These are phyloP conservation scores for Aplodontia rufa DNA, from an alignment of 2,113 vertebrate genomes.

Conservation along the genomic window DNA sequence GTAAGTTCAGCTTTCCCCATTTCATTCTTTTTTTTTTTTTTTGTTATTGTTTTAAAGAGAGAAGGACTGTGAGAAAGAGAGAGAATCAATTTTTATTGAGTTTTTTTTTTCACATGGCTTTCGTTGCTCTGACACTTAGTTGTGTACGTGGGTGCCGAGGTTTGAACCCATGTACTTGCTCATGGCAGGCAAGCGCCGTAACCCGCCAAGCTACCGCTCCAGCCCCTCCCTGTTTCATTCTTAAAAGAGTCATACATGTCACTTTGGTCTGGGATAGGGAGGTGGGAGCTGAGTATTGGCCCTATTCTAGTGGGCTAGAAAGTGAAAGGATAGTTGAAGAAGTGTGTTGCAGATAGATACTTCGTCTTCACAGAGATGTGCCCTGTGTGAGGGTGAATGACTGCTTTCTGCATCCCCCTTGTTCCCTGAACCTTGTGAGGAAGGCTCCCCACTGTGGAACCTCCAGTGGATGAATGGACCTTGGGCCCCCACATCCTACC, in stretches of 20 bases:
- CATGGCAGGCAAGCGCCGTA: too few species aligned
- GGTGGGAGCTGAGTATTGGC: not conserved
- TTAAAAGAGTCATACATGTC: not conserved
- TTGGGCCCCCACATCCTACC: not conserved
- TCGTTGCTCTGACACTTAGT: too few species aligned
- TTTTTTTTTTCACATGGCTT: too few species aligned
- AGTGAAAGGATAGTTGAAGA: not conserved
- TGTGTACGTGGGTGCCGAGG: too few species aligned
- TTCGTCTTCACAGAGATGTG: not conserved
- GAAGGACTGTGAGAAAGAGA: too few species aligned
- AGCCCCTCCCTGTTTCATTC: not conserved
- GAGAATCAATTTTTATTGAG: too few species aligned
- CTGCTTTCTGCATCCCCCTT: not conserved
- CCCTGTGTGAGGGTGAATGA: not conserved
- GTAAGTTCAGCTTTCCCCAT: slow-evolving; percentile 86
- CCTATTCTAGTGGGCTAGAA: not conserved
- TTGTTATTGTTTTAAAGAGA: too few species aligned
- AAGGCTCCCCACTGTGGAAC: not conserved
- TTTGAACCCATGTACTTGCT: too few species aligned
- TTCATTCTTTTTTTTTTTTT: too few species aligned
- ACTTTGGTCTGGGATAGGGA: not conserved
- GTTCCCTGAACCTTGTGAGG: not conserved
- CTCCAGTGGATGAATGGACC: not conserved
- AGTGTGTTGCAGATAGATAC: not conserved
- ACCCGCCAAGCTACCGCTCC: too few species aligned